Conservation (phyloP, 1,140 invertebrate genomes). For the Ephestia elutella region DNA sequence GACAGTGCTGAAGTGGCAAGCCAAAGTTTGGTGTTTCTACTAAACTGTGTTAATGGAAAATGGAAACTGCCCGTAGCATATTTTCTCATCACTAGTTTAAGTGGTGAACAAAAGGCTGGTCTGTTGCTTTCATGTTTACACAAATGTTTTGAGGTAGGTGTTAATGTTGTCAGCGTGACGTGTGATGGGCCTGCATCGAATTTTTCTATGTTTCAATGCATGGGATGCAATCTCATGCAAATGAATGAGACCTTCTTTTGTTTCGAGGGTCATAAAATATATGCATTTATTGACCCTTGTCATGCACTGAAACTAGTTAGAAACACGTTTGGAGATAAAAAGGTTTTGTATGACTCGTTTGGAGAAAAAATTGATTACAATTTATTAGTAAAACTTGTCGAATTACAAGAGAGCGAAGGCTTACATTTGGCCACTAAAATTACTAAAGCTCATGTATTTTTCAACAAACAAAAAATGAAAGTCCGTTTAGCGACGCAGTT, state of each 20-base stretch:
- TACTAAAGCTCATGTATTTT: background rate
- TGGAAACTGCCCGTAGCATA: constrained; percentile 18
- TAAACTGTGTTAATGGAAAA: constrained; percentile 9
- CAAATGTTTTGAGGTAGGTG: constrained; percentile 12
- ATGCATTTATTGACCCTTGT: constrained; percentile 6
- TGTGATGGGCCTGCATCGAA: constrained; percentile 16
- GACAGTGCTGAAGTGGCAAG: constrained; percentile 9
- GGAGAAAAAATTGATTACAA: background rate
- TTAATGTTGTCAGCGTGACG: constrained; percentile 11
- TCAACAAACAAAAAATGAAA: background rate
- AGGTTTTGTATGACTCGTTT: background rate
- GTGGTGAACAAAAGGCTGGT: constrained; percentile 11
- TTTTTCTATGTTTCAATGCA: constrained; percentile 6
- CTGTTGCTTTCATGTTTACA: constrained; percentile 1
- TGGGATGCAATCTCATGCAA: constrained; percentile 13
- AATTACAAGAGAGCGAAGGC: constrained; percentile 10
- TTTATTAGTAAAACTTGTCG: background rate
- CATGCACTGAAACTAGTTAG: constrained; percentile 10
- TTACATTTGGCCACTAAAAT: constrained; percentile 6
- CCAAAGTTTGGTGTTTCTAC: constrained; percentile 9
- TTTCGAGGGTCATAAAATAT: background rate
- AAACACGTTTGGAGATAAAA: background rate
- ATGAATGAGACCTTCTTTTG: background rate
- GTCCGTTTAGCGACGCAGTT: constrained; percentile 10
- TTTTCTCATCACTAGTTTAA: constrained; percentile 17